Evolutionary conservation across 2,797 vertebrate genomes (phyloP).

Genomic region (Carduelis carduelis): DNA sequence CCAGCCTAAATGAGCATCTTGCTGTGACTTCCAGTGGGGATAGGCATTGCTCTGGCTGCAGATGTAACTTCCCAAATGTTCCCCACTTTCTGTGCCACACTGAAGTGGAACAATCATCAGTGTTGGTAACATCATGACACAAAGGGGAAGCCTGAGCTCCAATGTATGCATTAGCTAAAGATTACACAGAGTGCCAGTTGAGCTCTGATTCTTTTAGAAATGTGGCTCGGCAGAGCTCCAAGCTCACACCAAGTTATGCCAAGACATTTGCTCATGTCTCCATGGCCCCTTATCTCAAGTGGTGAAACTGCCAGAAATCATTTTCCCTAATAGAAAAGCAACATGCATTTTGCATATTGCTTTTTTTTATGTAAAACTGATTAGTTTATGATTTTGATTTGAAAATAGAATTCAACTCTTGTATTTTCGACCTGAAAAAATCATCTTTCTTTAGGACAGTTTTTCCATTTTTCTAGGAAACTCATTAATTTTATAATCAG

Average conservation of each 20-base stretch:
- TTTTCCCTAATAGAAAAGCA: background rate
- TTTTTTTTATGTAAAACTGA: background rate
- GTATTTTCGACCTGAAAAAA: background rate
- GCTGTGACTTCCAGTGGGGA: background rate
- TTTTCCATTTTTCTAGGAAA: background rate
- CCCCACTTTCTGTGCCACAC: background rate
- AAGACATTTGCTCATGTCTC: constrained; percentile 39
- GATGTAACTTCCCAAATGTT: background rate
- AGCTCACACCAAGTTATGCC: background rate
- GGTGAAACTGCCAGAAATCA: constrained; percentile 25
- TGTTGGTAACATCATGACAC: background rate
- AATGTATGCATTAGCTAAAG: background rate
- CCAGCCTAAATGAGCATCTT: background rate
- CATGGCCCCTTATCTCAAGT: background rate
- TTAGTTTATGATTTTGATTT: background rate
- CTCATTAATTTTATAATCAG: background rate
- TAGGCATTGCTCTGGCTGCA: background rate
- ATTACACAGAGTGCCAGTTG: background rate
- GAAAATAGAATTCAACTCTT: background rate
- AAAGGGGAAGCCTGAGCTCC: background rate
- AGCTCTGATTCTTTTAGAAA: constrained; percentile 23
- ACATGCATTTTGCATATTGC: background rate
- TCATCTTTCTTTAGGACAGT: background rate
- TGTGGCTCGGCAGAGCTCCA: constrained; percentile 29
- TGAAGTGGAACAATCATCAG: background rate